phyloP scores from a whole-genome alignment of 2,888 invertebrate species.

The Himalopsyche tibetana region DNA sequence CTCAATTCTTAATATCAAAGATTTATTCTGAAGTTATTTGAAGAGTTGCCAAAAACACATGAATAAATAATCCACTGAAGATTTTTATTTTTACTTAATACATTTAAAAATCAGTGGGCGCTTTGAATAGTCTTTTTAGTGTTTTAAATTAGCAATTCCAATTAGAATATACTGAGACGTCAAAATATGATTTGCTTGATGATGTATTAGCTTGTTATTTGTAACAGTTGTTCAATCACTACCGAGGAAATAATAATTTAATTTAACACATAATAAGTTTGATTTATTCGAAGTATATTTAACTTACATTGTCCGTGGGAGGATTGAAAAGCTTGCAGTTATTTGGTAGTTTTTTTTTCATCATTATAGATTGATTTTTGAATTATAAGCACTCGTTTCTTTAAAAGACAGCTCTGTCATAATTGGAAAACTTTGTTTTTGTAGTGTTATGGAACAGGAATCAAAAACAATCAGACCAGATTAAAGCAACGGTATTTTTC shows the following conservation, averaged over 20 bases:
- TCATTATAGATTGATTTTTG: no score
- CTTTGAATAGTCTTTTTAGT: background rate
- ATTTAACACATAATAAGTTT: background rate
- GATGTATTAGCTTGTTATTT: background rate
- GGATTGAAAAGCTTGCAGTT: background rate
- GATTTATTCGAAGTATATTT: background rate
- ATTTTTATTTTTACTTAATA: constrained; percentile 1
- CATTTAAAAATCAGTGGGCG: background rate
- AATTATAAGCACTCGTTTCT: no score
- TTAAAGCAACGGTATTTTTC: no score
- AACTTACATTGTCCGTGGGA: background rate
- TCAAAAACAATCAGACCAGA: no score
- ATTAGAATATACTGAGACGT: constrained; percentile 5
- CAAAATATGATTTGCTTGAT: background rate
- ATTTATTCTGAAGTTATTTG: background rate
- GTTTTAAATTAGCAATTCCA: background rate
- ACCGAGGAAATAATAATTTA: background rate
- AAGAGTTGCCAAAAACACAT: background rate
- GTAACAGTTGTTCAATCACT: background rate
- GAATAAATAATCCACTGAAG: background rate
- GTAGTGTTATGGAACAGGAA: no score
- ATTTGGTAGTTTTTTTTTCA: no score
- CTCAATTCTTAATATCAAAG: no score
- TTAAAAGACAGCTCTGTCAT: no score
- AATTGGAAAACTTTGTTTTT: no score